A percentile compares a stretch with the other conserved stretches of the same genome.
These are phyloP conservation scores for Scaptomyza graminum DNA, from an alignment of 1,140 invertebrate genomes.

Conservation along the genomic window DNA sequence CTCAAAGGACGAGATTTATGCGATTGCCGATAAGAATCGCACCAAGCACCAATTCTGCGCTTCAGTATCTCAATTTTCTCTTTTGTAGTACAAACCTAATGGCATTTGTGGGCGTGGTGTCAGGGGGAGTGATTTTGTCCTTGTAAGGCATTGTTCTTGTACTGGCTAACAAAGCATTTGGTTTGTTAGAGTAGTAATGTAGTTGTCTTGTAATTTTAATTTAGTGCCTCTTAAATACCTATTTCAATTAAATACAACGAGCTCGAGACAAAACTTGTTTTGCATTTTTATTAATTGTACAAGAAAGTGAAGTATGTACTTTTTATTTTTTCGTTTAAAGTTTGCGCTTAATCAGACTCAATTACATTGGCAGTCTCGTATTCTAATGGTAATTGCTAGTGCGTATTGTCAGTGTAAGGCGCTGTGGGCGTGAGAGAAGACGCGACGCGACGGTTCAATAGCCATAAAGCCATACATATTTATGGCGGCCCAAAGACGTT, in stretches of 20 bases:
- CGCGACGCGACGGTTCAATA: slow-evolving; percentile 7
- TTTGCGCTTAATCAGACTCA: slow-evolving; percentile 15
- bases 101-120: slow-evolving; percentile 69
- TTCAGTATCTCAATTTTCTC: slow-evolving; percentile 21
- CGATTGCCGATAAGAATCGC: slow-evolving; percentile 63
- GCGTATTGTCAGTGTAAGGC: slow-evolving; percentile 5
- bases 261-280: slow-evolving; percentile 45
- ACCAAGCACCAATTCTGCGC: slow-evolving; percentile 33
- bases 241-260: slow-evolving; percentile 70
- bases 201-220: slow-evolving; percentile 40
- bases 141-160: slow-evolving; percentile 37
- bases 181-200: slow-evolving; percentile 8
- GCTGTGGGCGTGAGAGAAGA: slow-evolving; percentile 15
- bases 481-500: slow-evolving; percentile 33
- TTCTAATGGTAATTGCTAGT: slow-evolving; percentile 62
- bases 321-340: no score
- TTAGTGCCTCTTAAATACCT: slow-evolving; percentile 72
- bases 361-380: slow-evolving; percentile 46
- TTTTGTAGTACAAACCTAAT: slow-evolving; percentile 54
- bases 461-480: slow-evolving; percentile 39
- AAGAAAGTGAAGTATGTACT: slow-evolving; percentile 37
- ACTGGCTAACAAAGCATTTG: slow-evolving; percentile 6
- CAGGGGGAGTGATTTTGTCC: slow-evolving; percentile 52
- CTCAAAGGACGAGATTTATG: slow-evolving; percentile 79
- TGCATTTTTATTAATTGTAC: slow-evolving; percentile 67